Evolutionary conservation across 1,140 invertebrate species (phyloP).

Genomic region (Drosophila punjabiensis): DNA sequence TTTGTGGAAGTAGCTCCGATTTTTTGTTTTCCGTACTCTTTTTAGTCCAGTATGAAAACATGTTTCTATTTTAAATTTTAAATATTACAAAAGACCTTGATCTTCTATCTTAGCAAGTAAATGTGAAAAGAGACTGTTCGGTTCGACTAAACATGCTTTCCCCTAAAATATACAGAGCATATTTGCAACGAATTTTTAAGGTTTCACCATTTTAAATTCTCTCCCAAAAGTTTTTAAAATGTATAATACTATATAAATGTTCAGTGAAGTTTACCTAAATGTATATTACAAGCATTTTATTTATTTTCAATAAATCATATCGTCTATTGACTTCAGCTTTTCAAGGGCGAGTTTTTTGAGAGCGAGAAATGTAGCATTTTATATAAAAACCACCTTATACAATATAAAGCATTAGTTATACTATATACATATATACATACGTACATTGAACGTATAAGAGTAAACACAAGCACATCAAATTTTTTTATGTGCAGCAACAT

Average conservation of each 20-base stretch:
- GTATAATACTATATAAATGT: not conserved
- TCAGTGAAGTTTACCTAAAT: too few species aligned
- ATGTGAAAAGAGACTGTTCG: constrained; percentile 15
- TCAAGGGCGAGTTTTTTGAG: not conserved
- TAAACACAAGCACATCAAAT: not conserved
- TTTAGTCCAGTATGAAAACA: constrained; percentile 73
- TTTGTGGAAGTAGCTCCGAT: not conserved
- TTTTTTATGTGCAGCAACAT: not conserved
- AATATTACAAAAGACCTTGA: constrained; percentile 53
- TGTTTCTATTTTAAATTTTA: constrained; percentile 10
- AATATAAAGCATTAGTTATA: not conserved
- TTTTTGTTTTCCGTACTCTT: constrained; percentile 19
- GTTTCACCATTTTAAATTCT: not conserved
- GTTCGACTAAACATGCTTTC: constrained; percentile 13
- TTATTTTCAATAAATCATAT: not conserved
- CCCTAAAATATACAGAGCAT: not conserved
- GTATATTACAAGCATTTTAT: not conserved
- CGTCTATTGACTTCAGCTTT: not conserved
- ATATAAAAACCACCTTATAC: constrained; percentile 4
- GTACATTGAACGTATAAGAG: not conserved
- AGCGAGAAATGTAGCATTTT: not conserved
- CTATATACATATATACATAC: not conserved
- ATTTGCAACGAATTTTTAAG: not conserved
- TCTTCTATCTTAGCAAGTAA: constrained; percentile 40
- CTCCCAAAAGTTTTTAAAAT: not conserved